These are phyloP conservation scores for Serripes groenlandicus DNA, from an alignment of 2,888 invertebrate genomes.

Conservation along the genomic window DNA sequence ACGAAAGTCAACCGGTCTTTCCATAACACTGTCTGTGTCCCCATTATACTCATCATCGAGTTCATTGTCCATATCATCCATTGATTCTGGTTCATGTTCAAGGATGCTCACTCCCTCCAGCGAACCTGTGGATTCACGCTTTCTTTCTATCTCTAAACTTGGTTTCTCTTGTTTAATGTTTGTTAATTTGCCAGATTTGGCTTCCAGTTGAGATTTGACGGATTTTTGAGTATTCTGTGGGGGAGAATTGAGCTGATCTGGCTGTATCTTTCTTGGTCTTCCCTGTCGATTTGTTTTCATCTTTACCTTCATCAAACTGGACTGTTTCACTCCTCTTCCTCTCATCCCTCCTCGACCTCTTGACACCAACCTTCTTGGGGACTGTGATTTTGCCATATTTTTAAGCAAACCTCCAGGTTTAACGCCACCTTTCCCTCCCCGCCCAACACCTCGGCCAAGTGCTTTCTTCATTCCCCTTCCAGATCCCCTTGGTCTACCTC, in stretches of 20 bases:
- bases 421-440: conserved; percentile 34
- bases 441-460: conserved; percentile 55
- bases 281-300: conserved; percentile 55
- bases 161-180: conserved; percentile 55
- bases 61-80: conserved; percentile 48
- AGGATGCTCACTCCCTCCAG: conserved; percentile 67
- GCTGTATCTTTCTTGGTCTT: conserved; percentile 47
- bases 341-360: conserved; percentile 63
- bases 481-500: conserved; percentile 46
- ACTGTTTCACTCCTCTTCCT: conserved; percentile 55
- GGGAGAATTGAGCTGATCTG: conserved; percentile 14
- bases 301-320: conserved; percentile 58
- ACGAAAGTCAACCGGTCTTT: conserved; percentile 68
- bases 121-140: conserved; percentile 45
- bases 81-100: conserved; percentile 64
- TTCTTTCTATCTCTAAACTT: conserved; percentile 51
- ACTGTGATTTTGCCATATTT: conserved; percentile 51
- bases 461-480: conserved; percentile 51
- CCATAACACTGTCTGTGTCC: conserved; percentile 59
- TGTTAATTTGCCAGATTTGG: conserved; percentile 49
- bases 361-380: conserved; percentile 63
- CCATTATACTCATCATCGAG: conserved; percentile 64
- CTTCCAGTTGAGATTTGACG: conserved; percentile 54
- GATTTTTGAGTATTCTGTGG: conserved; percentile 61
- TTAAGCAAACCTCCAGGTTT: conserved; percentile 48